Evolutionary conservation across 2,113 vertebrate genomes (phyloP).

Genomic region (Zingel zingel): DNA sequence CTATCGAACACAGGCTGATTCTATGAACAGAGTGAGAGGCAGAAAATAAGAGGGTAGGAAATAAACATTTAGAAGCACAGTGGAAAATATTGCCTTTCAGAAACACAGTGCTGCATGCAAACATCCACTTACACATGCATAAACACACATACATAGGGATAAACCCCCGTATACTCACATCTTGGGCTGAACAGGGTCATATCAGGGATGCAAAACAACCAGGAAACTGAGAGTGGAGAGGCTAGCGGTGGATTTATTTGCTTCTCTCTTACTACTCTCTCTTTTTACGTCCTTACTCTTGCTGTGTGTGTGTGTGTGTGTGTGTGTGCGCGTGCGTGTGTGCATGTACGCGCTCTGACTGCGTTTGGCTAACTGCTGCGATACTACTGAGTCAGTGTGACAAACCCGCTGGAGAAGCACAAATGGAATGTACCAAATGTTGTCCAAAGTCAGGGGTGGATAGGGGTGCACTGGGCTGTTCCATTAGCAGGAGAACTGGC

Average conservation of each 20-base stretch:
- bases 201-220: slow-evolving; percentile 72
- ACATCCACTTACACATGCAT: slow-evolving; percentile 43
- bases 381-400: slow-evolving; percentile 83
- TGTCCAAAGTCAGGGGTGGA: slow-evolving; percentile 69
- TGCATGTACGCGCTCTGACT: slow-evolving; percentile 26
- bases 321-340: slow-evolving; percentile 24
- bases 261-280: slow-evolving; percentile 56
- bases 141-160: slow-evolving; percentile 14
- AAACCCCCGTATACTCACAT: slow-evolving; percentile 81
- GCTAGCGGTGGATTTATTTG: slow-evolving; percentile 44
- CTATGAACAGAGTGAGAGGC: neutral
- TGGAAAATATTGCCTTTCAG: slow-evolving; percentile 32
- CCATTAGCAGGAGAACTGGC: slow-evolving; percentile 59
- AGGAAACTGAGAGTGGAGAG: slow-evolving; percentile 44
- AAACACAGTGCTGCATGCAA: slow-evolving; percentile 48
- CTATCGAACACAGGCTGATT: slow-evolving; percentile 6
- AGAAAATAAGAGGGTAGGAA: neutral
- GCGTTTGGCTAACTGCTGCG: slow-evolving; percentile 67
- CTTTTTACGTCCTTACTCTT: slow-evolving; percentile 55
- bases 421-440: slow-evolving; percentile 79
- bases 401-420: slow-evolving; percentile 78
- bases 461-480: slow-evolving; percentile 51
- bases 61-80: slow-evolving; percentile 16
- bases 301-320: slow-evolving; percentile 26
- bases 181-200: slow-evolving; percentile 86